These are phyloP conservation scores for Stenotaenia linearis DNA, from an alignment of 2,888 invertebrate species.

Conservation along the genomic window DNA sequence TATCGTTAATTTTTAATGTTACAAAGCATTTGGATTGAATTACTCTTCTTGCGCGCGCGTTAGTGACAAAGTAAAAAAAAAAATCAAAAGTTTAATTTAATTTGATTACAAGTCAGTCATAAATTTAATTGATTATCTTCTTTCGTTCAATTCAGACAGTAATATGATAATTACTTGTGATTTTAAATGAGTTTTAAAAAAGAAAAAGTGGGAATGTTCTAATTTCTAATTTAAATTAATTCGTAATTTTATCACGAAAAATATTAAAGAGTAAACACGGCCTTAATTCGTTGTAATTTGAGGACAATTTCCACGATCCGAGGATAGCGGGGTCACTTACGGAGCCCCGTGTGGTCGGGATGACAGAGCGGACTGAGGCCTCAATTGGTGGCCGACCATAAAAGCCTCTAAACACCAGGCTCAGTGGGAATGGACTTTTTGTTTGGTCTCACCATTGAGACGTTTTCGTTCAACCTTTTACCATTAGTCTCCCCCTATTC, in stretches of 20 bases:
- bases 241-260: not conserved
- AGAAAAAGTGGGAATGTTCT: not conserved
- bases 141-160: too few species aligned
- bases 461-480: not conserved
- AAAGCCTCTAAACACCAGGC: not conserved
- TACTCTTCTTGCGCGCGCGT: too few species aligned
- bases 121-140: too few species aligned
- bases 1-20: too few species aligned
- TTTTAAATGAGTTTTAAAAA: not conserved
- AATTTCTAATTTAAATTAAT: too few species aligned
- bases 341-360: not conserved
- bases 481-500: not conserved
- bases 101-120: too few species aligned
- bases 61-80: too few species aligned
- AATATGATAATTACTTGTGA: too few species aligned
- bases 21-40: too few species aligned
- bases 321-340: not conserved
- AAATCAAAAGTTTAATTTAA: too few species aligned
- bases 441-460: slow-evolving; percentile 1
- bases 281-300: not conserved
- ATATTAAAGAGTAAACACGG: not conserved
- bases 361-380: not conserved
- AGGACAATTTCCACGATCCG: not conserved
- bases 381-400: not conserved
- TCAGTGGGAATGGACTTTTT: not conserved